Evolutionary conservation across 2,113 vertebrate genomes (phyloP).

Genomic region (Muntiacus muntjak): DNA sequence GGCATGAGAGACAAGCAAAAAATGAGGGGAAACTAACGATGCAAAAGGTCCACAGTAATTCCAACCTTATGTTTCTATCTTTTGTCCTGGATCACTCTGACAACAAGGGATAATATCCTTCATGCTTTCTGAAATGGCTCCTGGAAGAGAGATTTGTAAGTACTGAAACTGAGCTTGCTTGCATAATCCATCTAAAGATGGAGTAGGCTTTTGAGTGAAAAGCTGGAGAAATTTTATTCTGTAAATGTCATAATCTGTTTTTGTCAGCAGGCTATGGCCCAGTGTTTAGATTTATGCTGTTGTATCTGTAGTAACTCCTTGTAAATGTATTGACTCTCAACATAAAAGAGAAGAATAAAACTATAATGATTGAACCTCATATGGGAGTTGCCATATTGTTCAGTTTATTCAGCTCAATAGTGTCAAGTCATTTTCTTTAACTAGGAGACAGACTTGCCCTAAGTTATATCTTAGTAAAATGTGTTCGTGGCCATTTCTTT

Average conservation of each 20-base stretch:
- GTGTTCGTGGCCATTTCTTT: not conserved
- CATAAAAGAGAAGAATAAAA: not conserved
- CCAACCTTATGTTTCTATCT: not conserved
- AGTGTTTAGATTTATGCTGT: not conserved
- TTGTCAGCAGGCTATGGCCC: not conserved
- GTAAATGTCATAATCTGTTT: not conserved
- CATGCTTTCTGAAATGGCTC: not conserved
- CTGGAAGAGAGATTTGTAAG: not conserved
- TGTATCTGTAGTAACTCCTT: not conserved
- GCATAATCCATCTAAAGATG: not conserved
- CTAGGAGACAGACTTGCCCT: not conserved
- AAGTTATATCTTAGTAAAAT: not conserved
- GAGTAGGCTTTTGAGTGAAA: not conserved
- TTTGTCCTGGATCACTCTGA: not conserved
- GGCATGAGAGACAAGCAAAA: rapidly evolving
- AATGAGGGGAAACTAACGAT: not conserved
- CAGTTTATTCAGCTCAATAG: not conserved
- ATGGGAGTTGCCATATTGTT: not conserved
- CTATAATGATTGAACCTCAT: not conserved
- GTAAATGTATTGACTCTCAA: not conserved
- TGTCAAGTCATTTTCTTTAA: not conserved
- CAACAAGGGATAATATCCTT: not conserved
- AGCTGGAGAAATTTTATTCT: not conserved
- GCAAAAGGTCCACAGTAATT: not conserved
- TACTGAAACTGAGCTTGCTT: not conserved